Base-by-base conservation (phyloP, 1,140 invertebrate species). In the Aphis craccivora region DNA sequence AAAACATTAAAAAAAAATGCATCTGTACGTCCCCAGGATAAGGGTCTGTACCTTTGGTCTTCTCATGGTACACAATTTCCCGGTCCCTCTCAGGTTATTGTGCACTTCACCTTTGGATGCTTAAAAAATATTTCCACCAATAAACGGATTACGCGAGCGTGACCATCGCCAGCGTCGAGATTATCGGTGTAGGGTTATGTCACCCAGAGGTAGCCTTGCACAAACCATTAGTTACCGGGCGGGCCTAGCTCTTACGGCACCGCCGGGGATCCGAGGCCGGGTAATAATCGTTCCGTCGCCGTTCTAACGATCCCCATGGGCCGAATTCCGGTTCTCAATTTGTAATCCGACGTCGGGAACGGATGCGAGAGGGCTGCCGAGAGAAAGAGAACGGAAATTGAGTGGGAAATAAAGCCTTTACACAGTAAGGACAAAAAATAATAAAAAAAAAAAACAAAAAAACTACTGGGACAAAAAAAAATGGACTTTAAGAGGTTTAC, bases 271-370 rank as follows among this genome's bases (percentile, higher is more conserved):
- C 90, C 43, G 55, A 9, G 23, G n/a, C 90, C 25, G 53, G 67
- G 90, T 92, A 92, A 92, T 92, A 92, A 92, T 92, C 91, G 91
- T 92, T 92, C 91, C 76, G 76, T 40, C 91, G 91, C 81, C 91
- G 91, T 84, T 45, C 91, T 92, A 92, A 92, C 91, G 91, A 92
- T 92, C 91, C 91, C 91, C 91, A 53, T 37, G 91, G 91, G 91
- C 91, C 45, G 22, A 83, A 92, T 92, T 92, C 91, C 76, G 76
- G 91, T 83, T 81, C 91, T 92, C 91, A 40, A 92, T 92, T 92
- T 92, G 91, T 92, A 92, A 92, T 92, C 91, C 76, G 48, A 25
- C 91, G n/a, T 25, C 45, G 45, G n/a, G n/a, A 40, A 53, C 91
- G 45, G 45, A 37, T 25, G 45, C 22, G 30, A 35, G 60, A 76